phyloP scores from a whole-genome alignment of 2,888 invertebrate species.

The Cephus runcator region DNA sequence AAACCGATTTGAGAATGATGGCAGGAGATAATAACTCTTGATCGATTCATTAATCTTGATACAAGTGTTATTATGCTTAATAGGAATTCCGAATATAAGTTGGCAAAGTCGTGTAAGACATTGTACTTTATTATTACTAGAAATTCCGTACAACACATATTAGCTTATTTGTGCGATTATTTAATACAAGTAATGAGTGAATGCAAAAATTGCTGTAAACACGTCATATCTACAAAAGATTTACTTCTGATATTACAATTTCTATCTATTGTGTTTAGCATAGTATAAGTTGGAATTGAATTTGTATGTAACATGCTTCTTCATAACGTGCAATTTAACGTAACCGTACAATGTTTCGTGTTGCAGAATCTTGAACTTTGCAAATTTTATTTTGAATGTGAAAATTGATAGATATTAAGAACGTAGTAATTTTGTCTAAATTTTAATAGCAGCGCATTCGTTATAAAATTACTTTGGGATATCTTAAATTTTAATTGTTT shows the following conservation, averaged over 20 bases:
- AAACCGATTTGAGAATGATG: slow-evolving; percentile 9
- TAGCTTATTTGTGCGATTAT: not conserved
- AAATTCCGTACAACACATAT: not conserved
- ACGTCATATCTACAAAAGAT: not conserved
- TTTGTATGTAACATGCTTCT: not conserved
- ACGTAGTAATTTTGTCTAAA: not conserved
- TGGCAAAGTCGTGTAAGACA: not conserved
- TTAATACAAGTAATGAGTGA: not conserved
- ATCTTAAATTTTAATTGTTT: not conserved
- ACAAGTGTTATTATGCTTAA: not conserved
- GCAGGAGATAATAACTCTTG: slow-evolving; percentile 10
- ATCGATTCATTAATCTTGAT: not conserved
- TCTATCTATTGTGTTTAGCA: not conserved
- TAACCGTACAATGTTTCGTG: not conserved
- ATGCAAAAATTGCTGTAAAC: not conserved
- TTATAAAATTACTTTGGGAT: not conserved
- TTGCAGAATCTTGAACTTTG: not conserved
- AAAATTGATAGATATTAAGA: not conserved
- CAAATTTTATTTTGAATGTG: not conserved
- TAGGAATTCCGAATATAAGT: not conserved
- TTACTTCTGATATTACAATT: not conserved
- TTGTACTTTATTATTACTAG: not conserved
- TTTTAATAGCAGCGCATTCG: not conserved
- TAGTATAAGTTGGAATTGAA: not conserved
- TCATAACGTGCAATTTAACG: not conserved